These are phyloP conservation scores for Hephaestus fuliginosus DNA, from an alignment of 2,797 vertebrate genomes.

Conservation along the genomic window DNA sequence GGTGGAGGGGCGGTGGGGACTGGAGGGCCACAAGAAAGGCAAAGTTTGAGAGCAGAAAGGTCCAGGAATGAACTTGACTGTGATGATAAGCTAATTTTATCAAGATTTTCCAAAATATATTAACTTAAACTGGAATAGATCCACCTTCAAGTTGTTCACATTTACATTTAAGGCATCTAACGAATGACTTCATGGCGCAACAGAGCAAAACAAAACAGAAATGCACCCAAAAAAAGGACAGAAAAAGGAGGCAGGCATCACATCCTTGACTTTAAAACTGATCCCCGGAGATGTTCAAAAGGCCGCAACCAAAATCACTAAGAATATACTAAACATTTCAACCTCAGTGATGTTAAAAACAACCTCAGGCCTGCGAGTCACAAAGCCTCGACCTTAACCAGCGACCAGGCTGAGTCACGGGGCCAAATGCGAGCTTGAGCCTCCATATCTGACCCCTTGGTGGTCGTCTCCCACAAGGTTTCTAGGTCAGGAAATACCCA, in stretches of 20 bases:
- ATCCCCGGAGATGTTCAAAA: conserved; percentile 8
- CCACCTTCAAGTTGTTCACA: neutral
- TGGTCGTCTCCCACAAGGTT: conserved; percentile 43
- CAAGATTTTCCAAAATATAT: neutral
- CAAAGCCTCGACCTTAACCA: conserved; percentile 40
- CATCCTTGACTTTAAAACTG: neutral
- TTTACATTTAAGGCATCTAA: conserved; percentile 1
- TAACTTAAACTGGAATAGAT: neutral
- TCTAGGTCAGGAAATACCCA: conserved; percentile 72
- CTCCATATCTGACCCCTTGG: conserved; percentile 45
- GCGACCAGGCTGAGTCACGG: conserved; percentile 58
- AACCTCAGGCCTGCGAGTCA: conserved; percentile 40
- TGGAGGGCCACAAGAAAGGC: conserved; percentile 9
- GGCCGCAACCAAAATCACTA: neutral
- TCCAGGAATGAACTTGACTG: neutral
- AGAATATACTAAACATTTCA: conserved; percentile 21
- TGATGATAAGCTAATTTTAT: neutral
- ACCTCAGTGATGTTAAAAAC: conserved; percentile 37
- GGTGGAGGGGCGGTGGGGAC: conserved; percentile 11
- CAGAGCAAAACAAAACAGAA: neutral
- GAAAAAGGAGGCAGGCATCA: neutral
- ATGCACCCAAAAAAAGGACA: neutral
- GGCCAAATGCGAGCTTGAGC: conserved; percentile 34
- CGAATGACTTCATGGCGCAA: neutral
- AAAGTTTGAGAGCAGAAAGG: conserved; percentile 26